A percentile compares a stretch with the other conserved stretches of the same genome.
Conservation (phyloP, 2,888 invertebrate genomes). For the Noctua janthina region DNA sequence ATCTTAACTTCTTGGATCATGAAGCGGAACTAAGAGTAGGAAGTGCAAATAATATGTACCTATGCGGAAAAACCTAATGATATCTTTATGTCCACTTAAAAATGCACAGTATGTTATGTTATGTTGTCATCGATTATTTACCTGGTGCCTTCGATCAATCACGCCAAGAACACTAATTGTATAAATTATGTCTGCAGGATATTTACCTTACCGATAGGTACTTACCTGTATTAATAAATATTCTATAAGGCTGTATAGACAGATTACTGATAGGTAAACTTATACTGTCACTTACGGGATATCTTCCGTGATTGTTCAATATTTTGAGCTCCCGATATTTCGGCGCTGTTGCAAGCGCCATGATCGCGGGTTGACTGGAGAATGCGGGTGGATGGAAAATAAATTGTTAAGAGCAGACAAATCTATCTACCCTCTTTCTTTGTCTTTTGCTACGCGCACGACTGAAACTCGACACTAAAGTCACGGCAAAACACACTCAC, state of each 20-base stretch:
- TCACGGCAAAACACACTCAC: no score
- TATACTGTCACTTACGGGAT: no score
- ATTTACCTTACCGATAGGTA: background rate
- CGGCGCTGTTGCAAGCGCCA: no score
- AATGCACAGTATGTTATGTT: conserved; percentile 4
- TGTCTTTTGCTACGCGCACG: no score
- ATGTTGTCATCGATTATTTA: conserved; percentile 16
- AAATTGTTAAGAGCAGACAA: no score
- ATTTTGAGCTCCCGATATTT: no score
- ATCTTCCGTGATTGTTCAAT: no score
- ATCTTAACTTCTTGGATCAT: conserved; percentile 22
- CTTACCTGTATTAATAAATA: background rate
- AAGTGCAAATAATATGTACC: conserved; percentile 57
- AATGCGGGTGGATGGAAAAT: no score
- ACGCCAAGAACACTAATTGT: conserved; percentile 16
- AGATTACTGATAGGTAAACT: background rate
- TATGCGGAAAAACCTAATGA: conserved; percentile 63
- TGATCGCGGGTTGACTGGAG: no score
- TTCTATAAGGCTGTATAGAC: conserved; percentile 4
- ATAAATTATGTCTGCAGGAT: conserved; percentile 30
- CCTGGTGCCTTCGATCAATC: conserved; percentile 39
- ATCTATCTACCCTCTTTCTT: no score
- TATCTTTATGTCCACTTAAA: conserved; percentile 24
- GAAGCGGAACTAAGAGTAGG: conserved; percentile 72
- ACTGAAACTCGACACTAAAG: no score